phyloP scores from a whole-genome alignment of 2,113 vertebrate genomes.

The Calidris pugnax region DNA sequence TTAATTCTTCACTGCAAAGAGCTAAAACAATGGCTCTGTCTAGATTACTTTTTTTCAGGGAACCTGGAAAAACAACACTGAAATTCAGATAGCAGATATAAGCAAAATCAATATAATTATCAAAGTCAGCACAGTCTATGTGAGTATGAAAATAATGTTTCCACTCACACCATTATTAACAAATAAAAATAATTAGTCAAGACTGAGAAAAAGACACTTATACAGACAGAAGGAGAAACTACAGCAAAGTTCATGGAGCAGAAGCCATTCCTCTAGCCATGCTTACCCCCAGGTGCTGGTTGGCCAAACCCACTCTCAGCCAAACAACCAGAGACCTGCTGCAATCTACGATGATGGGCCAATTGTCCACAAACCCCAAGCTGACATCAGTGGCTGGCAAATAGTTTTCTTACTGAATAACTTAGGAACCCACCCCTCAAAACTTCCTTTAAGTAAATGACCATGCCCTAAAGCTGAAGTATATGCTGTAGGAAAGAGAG shows the following conservation, averaged over 20 bases:
- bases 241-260: neutral
- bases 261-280: neutral
- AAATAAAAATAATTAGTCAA: neutral
- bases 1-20: neutral
- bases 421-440: neutral
- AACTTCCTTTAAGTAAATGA: neutral
- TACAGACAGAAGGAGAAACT: neutral
- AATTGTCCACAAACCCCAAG: neutral
- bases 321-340: neutral
- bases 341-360: accelerated
- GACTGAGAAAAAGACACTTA: neutral
- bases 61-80: neutral
- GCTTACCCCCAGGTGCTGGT: accelerated
- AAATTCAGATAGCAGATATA: neutral
- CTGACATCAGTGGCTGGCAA: neutral
- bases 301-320: neutral
- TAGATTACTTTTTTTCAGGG: neutral
- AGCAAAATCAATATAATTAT: neutral
- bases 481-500: neutral
- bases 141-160: neutral
- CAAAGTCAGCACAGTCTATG: neutral
- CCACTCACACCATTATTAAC: neutral
- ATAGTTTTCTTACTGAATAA: neutral
- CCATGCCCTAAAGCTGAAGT: neutral
- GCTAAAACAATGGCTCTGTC: neutral